These are phyloP conservation scores for Sarcoramphus papa DNA, from an alignment of 2,797 vertebrate species.

Conservation along the genomic window DNA sequence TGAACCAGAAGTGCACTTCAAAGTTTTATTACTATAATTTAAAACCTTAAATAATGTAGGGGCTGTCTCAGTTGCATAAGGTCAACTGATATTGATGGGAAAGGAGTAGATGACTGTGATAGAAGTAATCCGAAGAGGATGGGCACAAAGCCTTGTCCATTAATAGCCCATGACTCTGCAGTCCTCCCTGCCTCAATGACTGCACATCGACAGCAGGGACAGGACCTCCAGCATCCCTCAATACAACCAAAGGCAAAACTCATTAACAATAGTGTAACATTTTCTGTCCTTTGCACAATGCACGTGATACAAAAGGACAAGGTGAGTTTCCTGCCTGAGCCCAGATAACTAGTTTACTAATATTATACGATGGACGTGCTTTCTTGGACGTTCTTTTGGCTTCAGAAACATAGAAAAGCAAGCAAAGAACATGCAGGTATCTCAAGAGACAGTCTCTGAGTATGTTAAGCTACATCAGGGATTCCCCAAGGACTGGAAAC, in stretches of 20 bases:
- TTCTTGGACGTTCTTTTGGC: neutral
- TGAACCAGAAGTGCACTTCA: neutral
- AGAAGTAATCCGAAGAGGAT: neutral
- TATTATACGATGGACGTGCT: neutral
- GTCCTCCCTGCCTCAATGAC: neutral
- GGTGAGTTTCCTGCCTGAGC: neutral
- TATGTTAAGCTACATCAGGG: neutral
- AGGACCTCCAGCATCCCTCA: neutral
- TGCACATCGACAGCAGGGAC: neutral
- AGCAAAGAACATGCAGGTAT: neutral
- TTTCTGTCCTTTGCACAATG: neutral
- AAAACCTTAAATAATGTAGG: constrained; percentile 1
- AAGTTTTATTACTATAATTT: constrained; percentile 14
- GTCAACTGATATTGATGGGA: constrained; percentile 16
- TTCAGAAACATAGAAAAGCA: neutral
- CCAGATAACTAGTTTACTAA: neutral
- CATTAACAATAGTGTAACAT: neutral
- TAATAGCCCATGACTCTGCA: constrained; percentile 21
- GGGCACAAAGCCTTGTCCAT: neutral
- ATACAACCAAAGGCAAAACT: neutral
- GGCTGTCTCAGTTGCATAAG: neutral
- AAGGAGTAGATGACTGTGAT: neutral
- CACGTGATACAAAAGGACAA: neutral
- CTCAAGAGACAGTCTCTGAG: neutral
- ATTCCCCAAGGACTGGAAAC: neutral